phyloP scores from a whole-genome alignment of 2,113 vertebrate genomes.

The Coracopsis vasa region DNA sequence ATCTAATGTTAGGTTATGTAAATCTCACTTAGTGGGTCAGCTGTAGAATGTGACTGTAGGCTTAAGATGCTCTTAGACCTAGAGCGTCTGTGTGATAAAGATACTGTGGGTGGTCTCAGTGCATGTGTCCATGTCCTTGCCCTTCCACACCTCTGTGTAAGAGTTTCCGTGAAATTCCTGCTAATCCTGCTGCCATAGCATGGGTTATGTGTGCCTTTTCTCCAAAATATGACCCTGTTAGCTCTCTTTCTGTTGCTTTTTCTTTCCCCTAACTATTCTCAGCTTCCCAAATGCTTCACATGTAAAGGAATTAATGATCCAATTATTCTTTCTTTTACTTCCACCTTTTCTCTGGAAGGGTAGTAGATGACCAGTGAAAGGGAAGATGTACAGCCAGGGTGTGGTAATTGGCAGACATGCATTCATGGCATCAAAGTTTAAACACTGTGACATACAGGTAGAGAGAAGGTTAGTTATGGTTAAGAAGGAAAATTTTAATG shows the following conservation, averaged over 20 bases:
- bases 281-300: not conserved
- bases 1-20: not conserved
- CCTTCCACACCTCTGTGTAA: not conserved
- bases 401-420: not conserved
- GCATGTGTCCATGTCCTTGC: not conserved
- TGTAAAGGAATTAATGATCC: not conserved
- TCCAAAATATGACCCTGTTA: not conserved
- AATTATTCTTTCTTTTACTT: not conserved
- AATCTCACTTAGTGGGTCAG: not conserved
- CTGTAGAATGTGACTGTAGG: not conserved
- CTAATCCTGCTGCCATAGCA: not conserved
- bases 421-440: not conserved
- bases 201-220: not conserved
- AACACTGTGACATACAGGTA: not conserved
- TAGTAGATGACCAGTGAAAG: not conserved
- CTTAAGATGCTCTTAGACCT: not conserved
- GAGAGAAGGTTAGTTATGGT: not conserved
- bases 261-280: not conserved
- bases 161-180: not conserved
- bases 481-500: not conserved
- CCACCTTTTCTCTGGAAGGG: not conserved
- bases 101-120: not conserved
- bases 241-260: not conserved
- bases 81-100: not conserved
- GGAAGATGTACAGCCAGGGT: fast-evolving